These are phyloP conservation scores for Enteromius thamalakanensis DNA, from an alignment of 2,797 vertebrate genomes.

Conservation along the genomic window DNA sequence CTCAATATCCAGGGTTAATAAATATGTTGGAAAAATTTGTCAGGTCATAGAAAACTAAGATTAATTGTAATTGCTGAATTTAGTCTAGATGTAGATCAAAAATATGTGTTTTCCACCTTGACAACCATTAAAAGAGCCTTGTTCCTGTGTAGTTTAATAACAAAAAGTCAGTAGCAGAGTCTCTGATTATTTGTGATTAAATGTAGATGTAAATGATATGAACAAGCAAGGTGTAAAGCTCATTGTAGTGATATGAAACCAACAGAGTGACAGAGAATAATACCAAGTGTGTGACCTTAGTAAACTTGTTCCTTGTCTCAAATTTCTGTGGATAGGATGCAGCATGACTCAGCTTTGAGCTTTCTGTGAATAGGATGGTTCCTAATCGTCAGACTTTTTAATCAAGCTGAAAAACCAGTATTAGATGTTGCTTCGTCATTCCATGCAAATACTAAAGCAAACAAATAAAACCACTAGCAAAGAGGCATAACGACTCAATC, in stretches of 20 bases:
- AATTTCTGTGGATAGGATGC: slow-evolving; percentile 50
- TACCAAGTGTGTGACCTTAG: slow-evolving; percentile 67
- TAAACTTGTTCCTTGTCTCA: slow-evolving; percentile 75
- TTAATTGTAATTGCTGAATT: neutral
- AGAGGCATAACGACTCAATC: slow-evolving; percentile 53
- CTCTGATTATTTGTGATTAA: neutral
- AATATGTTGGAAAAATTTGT: neutral
- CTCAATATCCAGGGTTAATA: slow-evolving; percentile 11
- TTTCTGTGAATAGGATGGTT: slow-evolving; percentile 64
- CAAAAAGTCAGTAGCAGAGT: neutral
- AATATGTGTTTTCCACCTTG: neutral
- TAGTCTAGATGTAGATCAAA: neutral
- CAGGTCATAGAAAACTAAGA: neutral
- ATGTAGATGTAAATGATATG: neutral
- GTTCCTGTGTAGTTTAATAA: neutral
- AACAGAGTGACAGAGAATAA: slow-evolving; percentile 67
- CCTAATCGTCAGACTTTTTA: slow-evolving; percentile 61
- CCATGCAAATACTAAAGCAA: slow-evolving; percentile 62
- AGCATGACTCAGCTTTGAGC: slow-evolving; percentile 54
- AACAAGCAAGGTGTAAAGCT: slow-evolving; percentile 32
- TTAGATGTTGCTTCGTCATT: slow-evolving; percentile 59
- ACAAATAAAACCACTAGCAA: slow-evolving; percentile 56
- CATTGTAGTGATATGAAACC: slow-evolving; percentile 67
- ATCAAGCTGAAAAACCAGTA: slow-evolving; percentile 28
- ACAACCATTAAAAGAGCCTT: neutral